Conservation (phyloP, 1,140 invertebrate species). For the Trachymyrmex cornetzi region DNA sequence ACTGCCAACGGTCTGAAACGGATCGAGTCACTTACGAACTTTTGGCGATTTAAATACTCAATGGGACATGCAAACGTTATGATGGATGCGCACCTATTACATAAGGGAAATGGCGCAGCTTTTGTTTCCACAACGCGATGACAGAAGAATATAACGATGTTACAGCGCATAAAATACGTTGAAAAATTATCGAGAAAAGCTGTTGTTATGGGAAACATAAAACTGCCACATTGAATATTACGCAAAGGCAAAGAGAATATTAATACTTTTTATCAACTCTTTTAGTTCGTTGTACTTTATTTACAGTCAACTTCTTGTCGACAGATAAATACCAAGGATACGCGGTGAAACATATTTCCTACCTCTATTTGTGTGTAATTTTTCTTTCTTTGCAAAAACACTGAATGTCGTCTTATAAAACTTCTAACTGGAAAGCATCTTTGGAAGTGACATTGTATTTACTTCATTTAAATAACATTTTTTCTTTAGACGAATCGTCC, state of each 20-base stretch:
- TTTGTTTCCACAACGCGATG: conserved; percentile 15
- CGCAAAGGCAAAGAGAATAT: not conserved
- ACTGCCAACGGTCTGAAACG: conserved; percentile 17
- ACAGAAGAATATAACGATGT: not conserved
- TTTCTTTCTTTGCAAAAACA: conserved; percentile 32
- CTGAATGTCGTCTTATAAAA: conserved; percentile 4
- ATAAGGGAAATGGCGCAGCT: conserved; percentile 8
- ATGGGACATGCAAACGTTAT: conserved; percentile 23
- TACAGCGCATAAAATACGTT: conserved; percentile 7
- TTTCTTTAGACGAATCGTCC: not conserved
- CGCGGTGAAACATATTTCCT: conserved; percentile 15
- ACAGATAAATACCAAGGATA: conserved; percentile 17
- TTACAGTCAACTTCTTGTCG: conserved; percentile 10
- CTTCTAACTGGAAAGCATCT: conserved; percentile 17
- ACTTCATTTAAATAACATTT: conserved; percentile 44
- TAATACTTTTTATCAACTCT: not conserved
- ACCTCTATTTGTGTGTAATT: conserved; percentile 39
- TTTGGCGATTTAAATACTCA: conserved; percentile 26
- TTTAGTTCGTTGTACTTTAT: not conserved
- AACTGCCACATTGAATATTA: not conserved
- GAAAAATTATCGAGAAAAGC: conserved; percentile 19
- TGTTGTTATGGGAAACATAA: not conserved
- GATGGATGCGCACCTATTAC: conserved; percentile 12
- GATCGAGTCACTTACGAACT: conserved; percentile 36
- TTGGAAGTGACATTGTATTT: conserved; percentile 33